Evolutionary conservation across 2,113 vertebrate species (phyloP), one percentile per base, ranked within the genome.

Genomic region (Stictonetta naevosa): DNA sequence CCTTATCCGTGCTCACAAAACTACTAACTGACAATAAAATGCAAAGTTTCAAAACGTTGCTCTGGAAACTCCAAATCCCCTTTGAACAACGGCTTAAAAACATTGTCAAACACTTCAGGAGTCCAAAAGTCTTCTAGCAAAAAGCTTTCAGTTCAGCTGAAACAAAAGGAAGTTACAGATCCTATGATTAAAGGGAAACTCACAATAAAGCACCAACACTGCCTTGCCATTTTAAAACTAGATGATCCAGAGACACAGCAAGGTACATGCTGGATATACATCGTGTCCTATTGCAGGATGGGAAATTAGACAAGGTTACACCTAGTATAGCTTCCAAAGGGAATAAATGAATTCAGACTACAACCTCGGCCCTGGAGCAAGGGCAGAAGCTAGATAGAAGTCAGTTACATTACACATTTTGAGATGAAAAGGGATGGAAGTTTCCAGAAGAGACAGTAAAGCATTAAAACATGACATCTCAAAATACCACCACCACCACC

Each of bases 331-430:
- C 62, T 88, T 95, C 81, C 93, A 92, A 78, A 93, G 86, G 52
- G 48, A 79, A 50, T 55, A 90, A 90, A 90, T 62, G 6, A 86
- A 93, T 86, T 73, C 87, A 69, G 86, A 92, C 67, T 74, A 44
- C 55, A 85, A n/a, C 3, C 4, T 73, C 63, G 84, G 48, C 50
- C 86, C 75, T 52, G 36, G 83, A 90, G 92, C 92, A 96, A 96
- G 83, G 76, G 69, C 84, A 93, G 50, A 73, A 93, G 66, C 74
- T 58, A 53, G n/a, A 73, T 13, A 23, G 36, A 89, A 95, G 86
- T 89, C 81, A 89, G 56, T 56, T 68, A 33, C 60, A 66, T 60
- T 84, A 80, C 14, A 26, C 11, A 5, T 79, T 84, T 86, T 48
- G 46, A 48, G 20, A 48, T 20, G 46, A 48, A 48, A 48, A 48